Conservation (phyloP, 92 coral and sea anemone genomes). For the Anthopleura xanthogrammica region DNA sequence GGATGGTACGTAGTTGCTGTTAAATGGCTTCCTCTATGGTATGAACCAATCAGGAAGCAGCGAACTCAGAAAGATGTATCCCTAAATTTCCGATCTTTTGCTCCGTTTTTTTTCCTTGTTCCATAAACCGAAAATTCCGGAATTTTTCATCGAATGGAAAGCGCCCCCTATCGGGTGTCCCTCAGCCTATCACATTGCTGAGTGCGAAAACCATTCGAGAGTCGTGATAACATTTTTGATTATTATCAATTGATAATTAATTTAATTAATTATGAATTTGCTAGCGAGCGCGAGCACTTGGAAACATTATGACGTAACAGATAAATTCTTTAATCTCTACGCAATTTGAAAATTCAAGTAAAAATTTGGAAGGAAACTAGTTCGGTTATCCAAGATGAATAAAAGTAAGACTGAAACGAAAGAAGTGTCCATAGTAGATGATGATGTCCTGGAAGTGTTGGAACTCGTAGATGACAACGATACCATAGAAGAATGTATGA, state of each 20-base stretch:
- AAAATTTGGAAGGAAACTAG: too few relatives aligned
- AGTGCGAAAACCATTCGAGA: not conserved
- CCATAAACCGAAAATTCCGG: not conserved
- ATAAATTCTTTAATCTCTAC: not conserved
- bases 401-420: constrained; percentile 32
- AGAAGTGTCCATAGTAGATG: constrained; percentile 88
- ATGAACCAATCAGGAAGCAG: not conserved
- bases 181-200: too few relatives aligned
- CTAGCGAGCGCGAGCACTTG: constrained; percentile 1
- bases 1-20: not conserved
- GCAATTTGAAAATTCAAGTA: not conserved
- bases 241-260: not conserved
- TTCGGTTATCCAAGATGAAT: constrained; percentile 24
- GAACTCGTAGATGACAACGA: constrained; percentile 72
- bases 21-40: not conserved
- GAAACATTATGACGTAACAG: constrained; percentile 24
- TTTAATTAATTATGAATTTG: not conserved
- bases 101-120: not conserved
- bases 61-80: not conserved
- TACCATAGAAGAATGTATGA: constrained; percentile 93
- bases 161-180: too few relatives aligned
- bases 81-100: too few relatives aligned
- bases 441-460: constrained; percentile 84
- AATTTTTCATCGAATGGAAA: too few relatives aligned
- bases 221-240: not conserved